These are phyloP conservation scores for Acleris literana DNA, from an alignment of 2,888 invertebrate genomes.

Conservation along the genomic window DNA sequence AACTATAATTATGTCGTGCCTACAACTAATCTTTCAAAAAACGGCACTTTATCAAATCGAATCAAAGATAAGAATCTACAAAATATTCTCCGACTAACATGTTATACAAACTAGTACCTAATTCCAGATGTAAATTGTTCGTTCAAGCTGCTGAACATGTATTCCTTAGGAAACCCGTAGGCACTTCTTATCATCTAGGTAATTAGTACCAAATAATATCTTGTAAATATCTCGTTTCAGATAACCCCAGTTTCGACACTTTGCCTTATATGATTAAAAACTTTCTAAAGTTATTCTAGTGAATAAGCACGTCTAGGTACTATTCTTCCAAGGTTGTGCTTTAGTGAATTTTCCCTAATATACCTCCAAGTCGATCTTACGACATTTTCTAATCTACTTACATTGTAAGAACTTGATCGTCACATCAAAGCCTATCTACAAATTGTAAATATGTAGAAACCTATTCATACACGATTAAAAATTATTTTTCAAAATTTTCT, in stretches of 20 bases:
- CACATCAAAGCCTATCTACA: constrained; percentile 55
- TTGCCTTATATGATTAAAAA: constrained; percentile 79
- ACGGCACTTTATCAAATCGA: too few relatives aligned
- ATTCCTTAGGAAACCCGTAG: constrained; percentile 27
- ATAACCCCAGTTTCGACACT: constrained; percentile 79
- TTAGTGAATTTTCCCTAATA: constrained; percentile 74
- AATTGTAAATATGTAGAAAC: constrained; percentile 62
- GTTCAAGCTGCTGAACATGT: constrained; percentile 1
- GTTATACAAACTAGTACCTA: too few relatives aligned
- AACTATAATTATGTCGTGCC: constrained; percentile 16
- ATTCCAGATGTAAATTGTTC: neutral
- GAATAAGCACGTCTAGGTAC: constrained; percentile 79
- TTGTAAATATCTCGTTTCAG: constrained; percentile 56
- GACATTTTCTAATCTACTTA: constrained; percentile 55
- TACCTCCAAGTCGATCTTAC: constrained; percentile 49
- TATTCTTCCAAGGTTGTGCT: constrained; percentile 84
- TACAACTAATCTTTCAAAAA: neutral
- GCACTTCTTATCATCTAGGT: constrained; percentile 31
- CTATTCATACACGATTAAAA: constrained; percentile 33
- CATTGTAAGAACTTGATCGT: constrained; percentile 51
- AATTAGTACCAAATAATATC: constrained; percentile 29
- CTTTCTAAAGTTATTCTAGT: constrained; percentile 77
- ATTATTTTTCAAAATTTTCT: constrained; percentile 67
- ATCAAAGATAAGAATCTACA: too few relatives aligned
- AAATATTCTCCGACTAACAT: too few relatives aligned